Base-by-base conservation (phyloP, 2,888 invertebrate species). In the Acheta domesticus region DNA sequence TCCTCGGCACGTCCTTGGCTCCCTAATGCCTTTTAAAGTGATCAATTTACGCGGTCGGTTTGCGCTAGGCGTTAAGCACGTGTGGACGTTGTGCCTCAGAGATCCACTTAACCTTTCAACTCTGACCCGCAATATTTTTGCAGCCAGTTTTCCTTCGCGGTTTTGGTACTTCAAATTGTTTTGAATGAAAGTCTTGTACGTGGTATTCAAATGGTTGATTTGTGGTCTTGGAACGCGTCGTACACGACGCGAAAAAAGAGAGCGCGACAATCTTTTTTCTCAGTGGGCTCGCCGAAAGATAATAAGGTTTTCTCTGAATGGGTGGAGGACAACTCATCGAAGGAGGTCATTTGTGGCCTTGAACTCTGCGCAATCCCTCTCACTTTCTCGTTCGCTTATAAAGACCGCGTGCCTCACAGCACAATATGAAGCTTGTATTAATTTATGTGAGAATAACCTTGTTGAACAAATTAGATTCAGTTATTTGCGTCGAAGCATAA, bases 371-470 rank as follows among this genome's bases (percentile, higher is more conserved):
- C 62, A 19, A 62, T 62, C n/a, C 62, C 62, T 62, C 62, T 62
- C 62, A 62, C 62, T 62, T 62, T 62, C 36, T 36, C 36, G 36
- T 36, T 62, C 62, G 14, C 62, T 19, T 62, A 19, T 62, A n/a
- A 14, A 62, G 62, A 19, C 62, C 11, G n/a, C 62, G 8, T 62
- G 62, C 62, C 62, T 62, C n/a, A n/a, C 14, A 62, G 62, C 62
- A n/a, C 62, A 62, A 19, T 62, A n/a, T 62, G 62, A 14, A n/a
- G 62, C 12, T 62, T n/a, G 16, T n/a, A 62, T 62, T 62, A 62
- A 62, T 62, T 62, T 62, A 62, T 62, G 62, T 62, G 62, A n/a
- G 62, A 62, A 62, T 62, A 62, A 62, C 62, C 62, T 62, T 62
- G 62, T 62, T 62, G 62, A 14, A 62, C 62, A 62, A 62, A 62